Evolutionary conservation across 2,888 invertebrate species (phyloP), one percentile per base, ranked within the genome.

Genomic region (Troides aeacus): DNA sequence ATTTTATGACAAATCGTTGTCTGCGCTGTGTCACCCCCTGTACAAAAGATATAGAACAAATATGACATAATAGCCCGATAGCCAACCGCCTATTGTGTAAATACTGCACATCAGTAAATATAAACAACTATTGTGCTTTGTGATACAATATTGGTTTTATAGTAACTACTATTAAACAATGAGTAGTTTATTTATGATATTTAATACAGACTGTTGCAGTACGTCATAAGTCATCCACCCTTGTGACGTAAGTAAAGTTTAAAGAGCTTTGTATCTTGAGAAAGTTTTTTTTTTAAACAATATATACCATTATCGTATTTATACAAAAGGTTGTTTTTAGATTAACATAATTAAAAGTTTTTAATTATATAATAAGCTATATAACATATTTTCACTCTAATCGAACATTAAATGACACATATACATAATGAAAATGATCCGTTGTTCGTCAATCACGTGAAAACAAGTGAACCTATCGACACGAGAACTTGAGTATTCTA

Each of bases 1-100:
- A 90, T 91, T 92, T 92, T 91, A 92, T 92, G 92, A 92, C 92
- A 92, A 92, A 92, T 92, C 88, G 90, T 87, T 88, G 89, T 87
- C 86, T 84, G 72, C 79, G 77, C 78, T 78, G 79, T 75, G 82
- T 83, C 83, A 83, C 88, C 88, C 89, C 72, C 76, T 78, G 77
- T 79, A 87, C 90, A 90, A 90, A 84, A 84, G 87, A 84, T 84
- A 82, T 87, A 90, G 90, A 88, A 92, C 92, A 92, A 91, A 92
- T 84, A 92, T 78, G 78, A 82, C 82, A 90, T 88, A 90, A 90
- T 90, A 81, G 84, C 75, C 80, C 77, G 86, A 88, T 90, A 85
- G 87, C 84, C 91, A 84, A 88, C 79, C 86, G 79, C 81, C 81
- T 82, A 81, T 84, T 84, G 81, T 80, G 81, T 80, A 78, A 82